Evolutionary conservation across 2,797 vertebrate genomes (phyloP), one percentile per base, ranked within the genome.

Genomic region (Psittacula echo): DNA sequence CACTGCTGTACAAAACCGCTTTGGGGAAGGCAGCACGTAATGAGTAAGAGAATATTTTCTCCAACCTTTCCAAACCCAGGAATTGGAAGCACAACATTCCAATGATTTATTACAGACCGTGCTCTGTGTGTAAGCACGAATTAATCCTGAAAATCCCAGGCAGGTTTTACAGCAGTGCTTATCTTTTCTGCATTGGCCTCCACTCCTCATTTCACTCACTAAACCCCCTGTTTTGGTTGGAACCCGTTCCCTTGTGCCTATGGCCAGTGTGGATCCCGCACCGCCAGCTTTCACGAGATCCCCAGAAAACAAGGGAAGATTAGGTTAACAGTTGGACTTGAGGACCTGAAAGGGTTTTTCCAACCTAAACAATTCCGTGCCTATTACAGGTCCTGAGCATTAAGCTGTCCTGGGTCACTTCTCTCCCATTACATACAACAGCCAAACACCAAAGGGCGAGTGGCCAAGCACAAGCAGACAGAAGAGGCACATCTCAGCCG

Each of bases 61-160:
- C 62, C 70, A 71, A 20, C 34, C 45, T 78, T 90, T 85, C 77
- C 84, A 91, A 95, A 51, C 22, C 47, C 72, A 85, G 85, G 67
- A 87, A 88, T 0, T 1, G 65, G 80, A 94, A 85, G 79, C 85
- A 51, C 8, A 80, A 74, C 70, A 53, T 13, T 13, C 62, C 53
- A 20, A 13, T 0, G 6, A 81, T 92, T 78, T 81, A 77, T n/a
- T 60, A 37, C 19, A 10, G 79, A 42, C 41, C 3, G 7, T 14
- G 56, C 53, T 51, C 30, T 9, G 60, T 48, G 42, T 34, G 71
- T 65, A 58, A 91, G 80, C 39, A 48, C 32, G 85, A 86, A 85
- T 83, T 76, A 71, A 65, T 85, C 48, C 68, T 83, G 47, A 66
- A 80, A 37, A 74, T 78, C 74, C 77, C 91, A 81, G 53, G 37